Conservation (phyloP, 2,888 invertebrate genomes). For the Tachina fera region DNA sequence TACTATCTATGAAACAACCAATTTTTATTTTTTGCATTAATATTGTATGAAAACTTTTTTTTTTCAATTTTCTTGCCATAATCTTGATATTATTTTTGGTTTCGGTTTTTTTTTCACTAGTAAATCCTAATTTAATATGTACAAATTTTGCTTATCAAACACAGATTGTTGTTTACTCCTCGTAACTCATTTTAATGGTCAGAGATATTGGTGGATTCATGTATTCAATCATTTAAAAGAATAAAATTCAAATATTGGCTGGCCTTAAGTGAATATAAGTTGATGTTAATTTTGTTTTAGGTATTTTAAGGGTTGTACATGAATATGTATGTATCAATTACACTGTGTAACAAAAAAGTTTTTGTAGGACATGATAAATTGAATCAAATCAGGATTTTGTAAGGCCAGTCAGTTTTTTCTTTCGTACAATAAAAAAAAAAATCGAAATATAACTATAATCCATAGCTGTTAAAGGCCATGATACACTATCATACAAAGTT, state of each 20-base stretch:
- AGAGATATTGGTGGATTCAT: neutral
- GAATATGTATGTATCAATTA: slow-evolving; percentile 59
- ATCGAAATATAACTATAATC: no score
- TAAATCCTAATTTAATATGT: slow-evolving; percentile 69
- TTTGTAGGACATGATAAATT: neutral
- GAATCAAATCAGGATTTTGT: no score
- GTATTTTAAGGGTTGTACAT: slow-evolving; percentile 45
- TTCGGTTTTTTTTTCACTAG: neutral
- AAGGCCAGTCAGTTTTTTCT: no score
- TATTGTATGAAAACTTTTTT: slow-evolving; percentile 10
- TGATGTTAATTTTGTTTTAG: slow-evolving; percentile 39
- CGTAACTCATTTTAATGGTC: slow-evolving; percentile 63
- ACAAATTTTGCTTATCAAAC: slow-evolving; percentile 64
- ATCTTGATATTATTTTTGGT: slow-evolving; percentile 14
- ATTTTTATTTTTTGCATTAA: slow-evolving; percentile 30
- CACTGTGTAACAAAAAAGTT: slow-evolving; percentile 29
- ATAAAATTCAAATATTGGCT: neutral
- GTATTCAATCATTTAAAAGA: no score
- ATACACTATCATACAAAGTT: no score
- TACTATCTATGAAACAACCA: slow-evolving; percentile 55
- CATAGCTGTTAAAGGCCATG: no score
- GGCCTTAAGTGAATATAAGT: slow-evolving; percentile 23
- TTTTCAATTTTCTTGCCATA: slow-evolving; percentile 26
- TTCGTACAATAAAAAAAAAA: no score
- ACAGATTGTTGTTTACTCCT: slow-evolving; percentile 68